Evolutionary conservation across 2,113 vertebrate species (phyloP).

Genomic region (Charina bottae): DNA sequence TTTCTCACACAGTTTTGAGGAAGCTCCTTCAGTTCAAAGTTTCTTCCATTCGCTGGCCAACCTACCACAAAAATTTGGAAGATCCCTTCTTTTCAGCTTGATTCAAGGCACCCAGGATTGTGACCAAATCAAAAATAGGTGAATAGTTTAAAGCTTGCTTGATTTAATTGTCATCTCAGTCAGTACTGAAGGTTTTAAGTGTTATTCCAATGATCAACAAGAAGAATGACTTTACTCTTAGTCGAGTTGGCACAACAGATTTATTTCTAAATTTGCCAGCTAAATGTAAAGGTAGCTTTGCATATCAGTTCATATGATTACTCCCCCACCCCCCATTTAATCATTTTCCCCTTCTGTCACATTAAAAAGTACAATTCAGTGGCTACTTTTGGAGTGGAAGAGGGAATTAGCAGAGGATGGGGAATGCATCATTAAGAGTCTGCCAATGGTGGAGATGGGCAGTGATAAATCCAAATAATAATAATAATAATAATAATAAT

Average conservation of each 20-base stretch:
- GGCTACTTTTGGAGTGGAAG: background rate
- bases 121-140: conserved; percentile 50
- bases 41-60: conserved; percentile 53
- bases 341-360: background rate
- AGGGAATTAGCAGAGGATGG: background rate
- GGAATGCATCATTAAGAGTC: background rate
- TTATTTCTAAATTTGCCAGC: background rate
- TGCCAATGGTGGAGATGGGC: no score
- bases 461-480: no score
- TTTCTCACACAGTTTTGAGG: conserved; percentile 67
- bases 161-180: background rate
- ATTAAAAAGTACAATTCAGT: background rate
- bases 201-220: background rate
- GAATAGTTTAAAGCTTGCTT: conserved; percentile 26
- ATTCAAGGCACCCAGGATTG: conserved; percentile 51
- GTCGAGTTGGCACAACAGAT: background rate
- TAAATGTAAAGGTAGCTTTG: background rate
- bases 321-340: background rate
- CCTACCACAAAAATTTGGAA: conserved; percentile 66
- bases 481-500: no score
- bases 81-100: conserved; percentile 45
- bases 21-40: conserved; percentile 55
- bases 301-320: background rate
- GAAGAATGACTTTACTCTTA: background rate
- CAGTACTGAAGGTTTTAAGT: background rate